phyloP scores from a whole-genome alignment of 2,797 vertebrate genomes.

The Lateolabrax maculatus region DNA sequence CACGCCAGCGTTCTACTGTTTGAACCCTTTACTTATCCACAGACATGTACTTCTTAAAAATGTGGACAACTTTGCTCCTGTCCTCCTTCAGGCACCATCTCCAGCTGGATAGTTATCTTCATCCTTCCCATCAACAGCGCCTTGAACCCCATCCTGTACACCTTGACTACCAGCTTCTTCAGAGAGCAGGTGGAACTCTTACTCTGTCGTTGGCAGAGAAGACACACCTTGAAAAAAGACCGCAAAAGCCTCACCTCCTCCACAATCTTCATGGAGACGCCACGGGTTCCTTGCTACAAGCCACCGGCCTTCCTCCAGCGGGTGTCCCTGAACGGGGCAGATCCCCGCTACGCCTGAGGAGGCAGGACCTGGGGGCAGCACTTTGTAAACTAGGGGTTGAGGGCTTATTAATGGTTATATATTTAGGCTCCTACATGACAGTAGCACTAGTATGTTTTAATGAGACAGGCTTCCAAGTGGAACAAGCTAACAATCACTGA shows the following conservation, averaged over 20 bases:
- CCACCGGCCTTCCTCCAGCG: constrained; percentile 77
- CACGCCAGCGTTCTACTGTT: neutral
- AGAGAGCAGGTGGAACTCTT: constrained; percentile 89
- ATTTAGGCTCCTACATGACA: constrained; percentile 12
- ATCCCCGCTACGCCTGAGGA: constrained; percentile 80
- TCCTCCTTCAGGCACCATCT: constrained; percentile 80
- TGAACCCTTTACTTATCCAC: neutral
- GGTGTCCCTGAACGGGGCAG: constrained; percentile 66
- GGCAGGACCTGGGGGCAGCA: no score
- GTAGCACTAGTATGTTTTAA: neutral
- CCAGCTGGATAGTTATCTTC: constrained; percentile 89
- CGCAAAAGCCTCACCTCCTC: constrained; percentile 85
- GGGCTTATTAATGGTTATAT: neutral
- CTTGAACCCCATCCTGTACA: constrained; percentile 89
- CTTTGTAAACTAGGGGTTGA: constrained; percentile 13
- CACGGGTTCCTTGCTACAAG: constrained; percentile 66
- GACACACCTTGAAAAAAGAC: constrained; percentile 77
- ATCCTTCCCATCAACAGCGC: constrained; percentile 90
- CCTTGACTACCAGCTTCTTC: constrained; percentile 89
- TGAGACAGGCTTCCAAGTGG: neutral
- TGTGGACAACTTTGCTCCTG: neutral
- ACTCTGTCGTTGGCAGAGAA: constrained; percentile 84
- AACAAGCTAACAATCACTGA: constrained; percentile 19
- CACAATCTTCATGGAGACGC: constrained; percentile 77
- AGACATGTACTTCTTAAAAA: neutral